Percentiles rank a stretch among this genome's conserved stretches.
phyloP scores from a whole-genome alignment of 2,797 vertebrate genomes.

The Sciurus carolinensis region DNA sequence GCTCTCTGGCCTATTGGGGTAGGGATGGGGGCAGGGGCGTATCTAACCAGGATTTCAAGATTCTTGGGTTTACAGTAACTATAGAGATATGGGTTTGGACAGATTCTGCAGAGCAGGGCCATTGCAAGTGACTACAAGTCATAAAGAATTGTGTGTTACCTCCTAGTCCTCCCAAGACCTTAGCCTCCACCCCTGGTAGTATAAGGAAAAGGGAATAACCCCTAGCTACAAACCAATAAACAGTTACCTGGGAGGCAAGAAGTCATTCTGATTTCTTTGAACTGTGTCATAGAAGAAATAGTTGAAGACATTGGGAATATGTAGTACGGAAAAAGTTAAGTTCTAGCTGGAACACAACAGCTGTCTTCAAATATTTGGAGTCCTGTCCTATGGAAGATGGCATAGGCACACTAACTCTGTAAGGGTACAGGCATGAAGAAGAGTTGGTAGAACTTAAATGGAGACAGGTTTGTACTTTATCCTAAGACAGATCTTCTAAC shows the following conservation, averaged over 20 bases:
- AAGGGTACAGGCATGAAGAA: background rate
- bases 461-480: background rate
- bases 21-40: background rate
- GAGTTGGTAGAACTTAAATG: background rate
- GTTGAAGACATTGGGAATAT: background rate
- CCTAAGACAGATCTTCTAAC: background rate
- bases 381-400: background rate
- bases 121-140: background rate
- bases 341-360: background rate
- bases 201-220: background rate
- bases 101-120: background rate
- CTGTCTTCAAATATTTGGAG: constrained; percentile 35
- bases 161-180: background rate
- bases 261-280: constrained; percentile 38
- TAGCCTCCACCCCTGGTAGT: background rate
- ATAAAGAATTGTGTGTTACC: background rate
- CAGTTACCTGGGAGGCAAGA: background rate
- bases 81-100: background rate
- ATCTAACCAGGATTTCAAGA: background rate
- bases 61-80: background rate
- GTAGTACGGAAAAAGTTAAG: background rate
- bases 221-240: background rate
- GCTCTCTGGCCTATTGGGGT: background rate
- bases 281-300: background rate
- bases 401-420: background rate